Base-by-base conservation (phyloP, 2,888 invertebrate genomes). In the Phaedon cochleariae region DNA sequence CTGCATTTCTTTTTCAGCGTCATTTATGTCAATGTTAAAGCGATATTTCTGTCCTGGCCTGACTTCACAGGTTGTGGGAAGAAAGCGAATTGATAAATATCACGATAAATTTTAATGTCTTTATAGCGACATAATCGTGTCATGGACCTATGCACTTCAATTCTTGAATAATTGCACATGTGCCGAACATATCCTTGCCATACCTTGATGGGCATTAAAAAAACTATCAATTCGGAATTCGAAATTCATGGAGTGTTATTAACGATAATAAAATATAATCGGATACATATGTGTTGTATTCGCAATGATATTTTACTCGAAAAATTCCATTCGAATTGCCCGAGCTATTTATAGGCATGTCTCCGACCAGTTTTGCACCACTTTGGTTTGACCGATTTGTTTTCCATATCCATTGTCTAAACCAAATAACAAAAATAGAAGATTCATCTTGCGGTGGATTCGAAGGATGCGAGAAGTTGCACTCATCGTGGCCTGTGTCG, bases 41-140 rank as follows among this genome's bases (percentile, higher is more conserved):
- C 41, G 15, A 41, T 55, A 41, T 62, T 63, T 63, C 52, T 55
- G 48, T 49, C 15, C 52, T 41, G 57, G 48, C 41, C 4, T n/a
- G n/a, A 15, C 41, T 55, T n/a, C 4, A 3, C 17, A 12, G 17
- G 26, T 41, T 45, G 57, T 57, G 59, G 64, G 54, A 53, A 46
- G 57, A 59, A 29, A 34, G 52, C 59, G 48, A 41, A 15, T 12
- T 41, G 41, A 41, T n/a, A 41, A 53, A 64, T 54, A 58, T 29
- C 49, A 41, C 62, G 15, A 68, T 64, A 65, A 68, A 62, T 68
- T n/a, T n/a, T 37, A 48, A 54, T 54, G 63, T 62, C 62, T 59
- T 65, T 69, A 68, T 68, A 46, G 45, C 48, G 64, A 59, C 64
- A 64, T 53, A 63, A 67, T 60, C 17, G 54, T 68, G 70, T 70